A percentile compares a stretch with the other conserved stretches of the same genome.
These are phyloP conservation scores for Volucella inanis DNA, from an alignment of 2,888 invertebrate genomes.

Conservation along the genomic window DNA sequence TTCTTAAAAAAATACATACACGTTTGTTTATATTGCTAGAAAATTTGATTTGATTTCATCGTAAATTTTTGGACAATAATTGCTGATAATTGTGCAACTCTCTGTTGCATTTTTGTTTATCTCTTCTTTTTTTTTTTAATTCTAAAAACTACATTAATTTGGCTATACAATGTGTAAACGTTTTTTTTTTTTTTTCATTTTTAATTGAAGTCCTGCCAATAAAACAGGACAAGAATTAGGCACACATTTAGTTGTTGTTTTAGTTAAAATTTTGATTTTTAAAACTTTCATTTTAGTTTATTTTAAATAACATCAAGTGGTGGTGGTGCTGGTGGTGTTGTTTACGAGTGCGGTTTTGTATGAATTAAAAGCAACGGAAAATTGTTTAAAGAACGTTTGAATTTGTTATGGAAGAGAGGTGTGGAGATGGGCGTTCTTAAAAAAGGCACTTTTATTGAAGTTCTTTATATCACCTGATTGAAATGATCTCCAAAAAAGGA, in stretches of 20 bases:
- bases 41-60: constrained; percentile 48
- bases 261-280: constrained; percentile 35
- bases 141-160: constrained; percentile 68
- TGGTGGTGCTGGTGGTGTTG: constrained; percentile 3
- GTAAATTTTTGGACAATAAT: constrained; percentile 60
- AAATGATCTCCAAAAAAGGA: no score
- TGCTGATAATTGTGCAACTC: constrained; percentile 42
- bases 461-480: no score
- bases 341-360: background rate
- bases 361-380: constrained; percentile 1
- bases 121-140: constrained; percentile 16
- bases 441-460: no score
- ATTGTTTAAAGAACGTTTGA: no score
- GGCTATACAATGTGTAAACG: constrained; percentile 59
- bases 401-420: no score
- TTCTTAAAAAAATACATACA: constrained; percentile 52
- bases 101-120: constrained; percentile 25
- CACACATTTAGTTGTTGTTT: constrained; percentile 55
- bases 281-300: constrained; percentile 12
- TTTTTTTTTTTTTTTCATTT: constrained; percentile 34
- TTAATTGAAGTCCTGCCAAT: constrained; percentile 56
- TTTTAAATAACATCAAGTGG: constrained; percentile 46
- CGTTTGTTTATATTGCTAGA: constrained; percentile 52
- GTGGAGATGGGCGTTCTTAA: no score
- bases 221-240: constrained; percentile 61